Conservation (phyloP, 2,888 invertebrate species). For the Lepeophtheirus nordmannii region DNA sequence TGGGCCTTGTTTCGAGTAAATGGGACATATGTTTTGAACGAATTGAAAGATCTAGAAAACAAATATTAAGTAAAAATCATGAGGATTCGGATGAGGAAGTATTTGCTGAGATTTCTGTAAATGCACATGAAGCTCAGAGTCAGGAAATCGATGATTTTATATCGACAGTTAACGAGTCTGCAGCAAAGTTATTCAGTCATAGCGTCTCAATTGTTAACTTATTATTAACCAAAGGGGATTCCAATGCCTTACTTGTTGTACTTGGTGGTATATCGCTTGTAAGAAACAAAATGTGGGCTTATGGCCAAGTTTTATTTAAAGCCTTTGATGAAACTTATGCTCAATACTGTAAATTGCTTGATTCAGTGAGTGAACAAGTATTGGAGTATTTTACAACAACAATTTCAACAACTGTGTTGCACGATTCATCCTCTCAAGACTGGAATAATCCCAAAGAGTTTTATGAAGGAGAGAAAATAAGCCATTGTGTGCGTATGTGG, state of each 20-base stretch:
- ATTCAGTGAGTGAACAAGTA: conserved; percentile 13
- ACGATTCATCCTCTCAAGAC: conserved; percentile 18
- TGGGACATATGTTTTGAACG: conserved; percentile 18
- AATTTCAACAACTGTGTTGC: conserved; percentile 16
- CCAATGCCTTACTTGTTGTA: not conserved
- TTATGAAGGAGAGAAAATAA: conserved; percentile 20
- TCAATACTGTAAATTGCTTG: conserved; percentile 11
- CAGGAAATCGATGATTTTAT: conserved; percentile 1
- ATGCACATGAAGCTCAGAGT: not conserved
- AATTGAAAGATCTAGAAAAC: not conserved
- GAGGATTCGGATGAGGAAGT: conserved; percentile 14
- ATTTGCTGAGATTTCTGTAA: conserved; percentile 6
- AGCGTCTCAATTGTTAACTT: not conserved
- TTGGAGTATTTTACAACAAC: not conserved
- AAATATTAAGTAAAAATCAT: not conserved
- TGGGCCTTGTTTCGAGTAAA: not conserved
- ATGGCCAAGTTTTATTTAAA: not conserved
- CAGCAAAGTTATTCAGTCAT: conserved; percentile 5
- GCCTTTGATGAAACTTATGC: conserved; percentile 7
- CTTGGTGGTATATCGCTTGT: not conserved
- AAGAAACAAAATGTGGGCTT: conserved; percentile 19
- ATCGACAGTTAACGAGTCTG: conserved; percentile 6
- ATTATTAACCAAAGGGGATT: not conserved
- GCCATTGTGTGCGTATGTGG: conserved; percentile 22
- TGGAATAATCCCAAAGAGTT: conserved; percentile 14